phyloP scores from a whole-genome alignment of 2,797 vertebrate species.

The Dryobates pubescens region DNA sequence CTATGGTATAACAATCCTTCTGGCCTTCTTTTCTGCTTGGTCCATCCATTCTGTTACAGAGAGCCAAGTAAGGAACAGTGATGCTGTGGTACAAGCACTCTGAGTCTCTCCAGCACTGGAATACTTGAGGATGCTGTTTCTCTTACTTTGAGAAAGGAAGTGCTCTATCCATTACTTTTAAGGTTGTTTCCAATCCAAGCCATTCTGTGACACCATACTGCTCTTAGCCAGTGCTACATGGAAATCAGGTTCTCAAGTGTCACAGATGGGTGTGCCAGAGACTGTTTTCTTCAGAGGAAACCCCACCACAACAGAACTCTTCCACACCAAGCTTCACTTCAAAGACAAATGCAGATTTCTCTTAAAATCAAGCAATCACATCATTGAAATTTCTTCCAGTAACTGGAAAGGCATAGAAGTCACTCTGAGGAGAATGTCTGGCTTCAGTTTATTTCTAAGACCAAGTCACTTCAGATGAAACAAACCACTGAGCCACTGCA shows the following conservation, averaged over 20 bases:
- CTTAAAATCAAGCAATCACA: background rate
- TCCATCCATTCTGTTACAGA: no score
- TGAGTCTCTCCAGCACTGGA: no score
- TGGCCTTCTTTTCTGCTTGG: no score
- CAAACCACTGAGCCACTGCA: background rate
- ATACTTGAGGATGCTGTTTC: no score
- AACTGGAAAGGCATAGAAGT: background rate
- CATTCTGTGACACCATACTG: background rate
- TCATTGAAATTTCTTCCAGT: background rate
- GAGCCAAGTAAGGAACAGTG: no score
- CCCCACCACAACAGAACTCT: background rate
- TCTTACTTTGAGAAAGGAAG: no score
- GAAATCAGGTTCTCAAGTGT: fast-evolving
- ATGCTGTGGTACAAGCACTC: no score
- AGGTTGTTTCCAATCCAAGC: no score
- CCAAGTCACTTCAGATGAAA: background rate
- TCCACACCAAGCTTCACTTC: no score
- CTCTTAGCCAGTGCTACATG: background rate
- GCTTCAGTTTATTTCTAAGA: background rate
- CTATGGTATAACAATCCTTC: no score
- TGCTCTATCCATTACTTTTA: no score
- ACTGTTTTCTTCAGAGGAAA: background rate
- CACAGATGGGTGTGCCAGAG: background rate
- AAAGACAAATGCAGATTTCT: background rate
- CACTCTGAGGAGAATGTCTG: background rate